Evolutionary conservation across 1,140 invertebrate genomes (phyloP).

Genomic region (Portunus trituberculatus): DNA sequence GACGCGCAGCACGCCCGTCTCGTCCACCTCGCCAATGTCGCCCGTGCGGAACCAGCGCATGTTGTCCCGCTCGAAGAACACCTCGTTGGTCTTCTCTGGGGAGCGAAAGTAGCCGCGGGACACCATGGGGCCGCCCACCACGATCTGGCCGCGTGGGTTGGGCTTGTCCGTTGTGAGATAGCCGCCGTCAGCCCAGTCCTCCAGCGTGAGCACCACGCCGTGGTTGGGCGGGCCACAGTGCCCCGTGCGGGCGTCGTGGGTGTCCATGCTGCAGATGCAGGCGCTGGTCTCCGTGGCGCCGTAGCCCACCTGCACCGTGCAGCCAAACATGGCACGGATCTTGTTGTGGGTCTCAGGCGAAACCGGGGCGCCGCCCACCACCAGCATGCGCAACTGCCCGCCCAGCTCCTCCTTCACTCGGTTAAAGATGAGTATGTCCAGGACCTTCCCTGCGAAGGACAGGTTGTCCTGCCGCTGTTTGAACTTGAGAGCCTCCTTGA

Average conservation of each 20-base stretch:
- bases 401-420: slow-evolving; percentile 91
- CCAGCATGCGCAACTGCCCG: slow-evolving; percentile 91
- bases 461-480: slow-evolving; percentile 64
- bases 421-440: slow-evolving; percentile 87
- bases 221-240: slow-evolving; percentile 77
- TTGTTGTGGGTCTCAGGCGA: slow-evolving; percentile 97
- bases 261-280: slow-evolving; percentile 93
- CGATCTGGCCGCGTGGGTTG: slow-evolving; percentile 94
- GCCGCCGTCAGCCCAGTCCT: slow-evolving; percentile 84
- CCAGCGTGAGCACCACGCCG: slow-evolving; percentile 80
- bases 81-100: slow-evolving; percentile 82
- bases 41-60: slow-evolving; percentile 83
- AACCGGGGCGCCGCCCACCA: slow-evolving; percentile 96
- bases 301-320: slow-evolving; percentile 95
- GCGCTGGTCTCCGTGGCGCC: slow-evolving; percentile 98
- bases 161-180: slow-evolving; percentile 85
- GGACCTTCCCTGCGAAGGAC: slow-evolving; percentile 70
- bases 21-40: slow-evolving; percentile 84
- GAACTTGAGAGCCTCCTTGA: slow-evolving; percentile 67
- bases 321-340: slow-evolving; percentile 95
- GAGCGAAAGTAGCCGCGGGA: slow-evolving; percentile 83
- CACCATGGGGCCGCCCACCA: slow-evolving; percentile 85
- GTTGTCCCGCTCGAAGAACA: slow-evolving; percentile 81
- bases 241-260: slow-evolving; percentile 81
- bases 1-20: slow-evolving; percentile 83